Conservation (phyloP, 2,888 invertebrate genomes). For the Nephrotoma guestfalica region DNA sequence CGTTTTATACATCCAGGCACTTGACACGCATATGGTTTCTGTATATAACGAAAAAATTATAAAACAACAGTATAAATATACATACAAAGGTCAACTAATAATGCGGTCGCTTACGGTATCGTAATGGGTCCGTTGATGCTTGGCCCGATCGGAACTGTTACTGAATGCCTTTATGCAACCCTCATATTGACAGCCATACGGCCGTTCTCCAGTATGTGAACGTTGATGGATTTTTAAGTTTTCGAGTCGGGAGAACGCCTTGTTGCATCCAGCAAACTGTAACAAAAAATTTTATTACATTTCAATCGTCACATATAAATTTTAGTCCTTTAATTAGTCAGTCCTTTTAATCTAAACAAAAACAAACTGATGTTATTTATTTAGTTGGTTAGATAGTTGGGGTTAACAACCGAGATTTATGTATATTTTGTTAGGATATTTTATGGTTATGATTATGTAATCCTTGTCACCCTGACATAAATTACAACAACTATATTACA, state of each 20-base stretch:
- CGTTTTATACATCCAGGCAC: conserved; percentile 75
- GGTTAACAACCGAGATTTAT: neutral
- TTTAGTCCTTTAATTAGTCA: neutral
- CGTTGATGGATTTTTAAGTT: conserved; percentile 96
- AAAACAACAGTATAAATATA: too few relatives aligned
- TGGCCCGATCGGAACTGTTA: conserved; percentile 95
- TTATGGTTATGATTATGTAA: conserved; percentile 7
- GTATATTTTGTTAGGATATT: neutral
- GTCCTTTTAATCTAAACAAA: neutral
- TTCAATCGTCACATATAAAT: neutral
- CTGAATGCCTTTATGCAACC: conserved; percentile 94
- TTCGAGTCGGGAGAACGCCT: conserved; percentile 92
- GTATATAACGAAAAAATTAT: conserved; percentile 20
- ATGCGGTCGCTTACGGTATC: conserved; percentile 64
- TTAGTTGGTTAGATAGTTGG: neutral
- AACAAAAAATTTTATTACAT: conserved; percentile 18
- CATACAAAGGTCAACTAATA: too few relatives aligned
- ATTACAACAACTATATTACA: neutral
- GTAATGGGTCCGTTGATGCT: conserved; percentile 96
- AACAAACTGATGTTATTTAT: neutral
- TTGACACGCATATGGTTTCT: conserved; percentile 90
- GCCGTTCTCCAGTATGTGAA: conserved; percentile 91
- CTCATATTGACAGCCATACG: conserved; percentile 85
- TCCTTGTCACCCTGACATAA: conserved; percentile 11
- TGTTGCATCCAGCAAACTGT: conserved; percentile 86